Conservation (phyloP, 92 coral and sea anemone species). For the Virgularia gustaviana region DNA sequence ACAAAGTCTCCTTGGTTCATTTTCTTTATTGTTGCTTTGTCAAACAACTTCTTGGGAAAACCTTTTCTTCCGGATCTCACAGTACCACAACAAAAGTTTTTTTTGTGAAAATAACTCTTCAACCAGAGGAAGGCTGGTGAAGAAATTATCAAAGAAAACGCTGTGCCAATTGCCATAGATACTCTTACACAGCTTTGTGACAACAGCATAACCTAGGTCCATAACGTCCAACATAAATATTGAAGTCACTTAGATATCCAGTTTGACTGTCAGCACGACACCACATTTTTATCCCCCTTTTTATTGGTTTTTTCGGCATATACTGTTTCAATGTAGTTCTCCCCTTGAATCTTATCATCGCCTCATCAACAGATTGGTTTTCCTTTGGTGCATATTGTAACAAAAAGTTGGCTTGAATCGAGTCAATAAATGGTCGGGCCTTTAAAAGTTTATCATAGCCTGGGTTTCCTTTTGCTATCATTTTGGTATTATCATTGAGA, state of each 20-base stretch:
- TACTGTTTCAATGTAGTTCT: no score
- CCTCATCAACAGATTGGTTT: constrained; percentile 11
- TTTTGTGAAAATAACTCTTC: constrained; percentile 10
- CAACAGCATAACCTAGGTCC: constrained; percentile 34
- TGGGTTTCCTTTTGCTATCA: constrained; percentile 17
- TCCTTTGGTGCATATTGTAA: constrained; percentile 32
- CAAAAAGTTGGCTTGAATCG: constrained; percentile 24
- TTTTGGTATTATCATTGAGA: constrained; percentile 8
- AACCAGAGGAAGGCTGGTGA: constrained; percentile 21
- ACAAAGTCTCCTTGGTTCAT: not conserved
- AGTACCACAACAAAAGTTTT: constrained; percentile 32
- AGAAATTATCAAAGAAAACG: constrained; percentile 32
- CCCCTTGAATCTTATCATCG: no score
- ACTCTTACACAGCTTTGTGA: constrained; percentile 19
- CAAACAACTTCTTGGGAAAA: constrained; percentile 15
- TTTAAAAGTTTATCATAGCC: constrained; percentile 36
- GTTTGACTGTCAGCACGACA: constrained; percentile 28
- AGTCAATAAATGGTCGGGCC: constrained; percentile 21
- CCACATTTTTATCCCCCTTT: constrained; percentile 37
- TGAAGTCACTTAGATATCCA: constrained; percentile 14
- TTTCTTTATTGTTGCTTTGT: not conserved
- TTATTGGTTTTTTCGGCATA: constrained; percentile 44
- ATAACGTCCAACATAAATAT: constrained; percentile 35
- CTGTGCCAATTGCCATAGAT: constrained; percentile 9
- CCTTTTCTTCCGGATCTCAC: constrained; percentile 30